Conservation (phyloP, 2,797 vertebrate species). For the Girardinus metallicus region DNA sequence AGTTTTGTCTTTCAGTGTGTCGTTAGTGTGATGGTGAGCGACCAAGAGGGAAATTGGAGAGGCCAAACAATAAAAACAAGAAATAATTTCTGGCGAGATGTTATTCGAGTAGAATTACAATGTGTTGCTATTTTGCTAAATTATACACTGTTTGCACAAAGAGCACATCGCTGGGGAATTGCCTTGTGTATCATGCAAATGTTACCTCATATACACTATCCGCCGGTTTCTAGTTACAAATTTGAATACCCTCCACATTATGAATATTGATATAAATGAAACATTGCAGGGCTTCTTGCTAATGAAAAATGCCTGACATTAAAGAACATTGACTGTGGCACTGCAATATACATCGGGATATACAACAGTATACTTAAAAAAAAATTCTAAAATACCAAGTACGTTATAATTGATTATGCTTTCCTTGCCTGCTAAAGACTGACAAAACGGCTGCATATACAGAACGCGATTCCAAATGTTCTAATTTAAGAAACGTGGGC, state of each 20-base stretch:
- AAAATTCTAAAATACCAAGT: neutral
- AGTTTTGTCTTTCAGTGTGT: slow-evolving; percentile 41
- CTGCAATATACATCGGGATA: neutral
- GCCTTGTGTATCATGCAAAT: slow-evolving; percentile 64
- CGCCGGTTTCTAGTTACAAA: slow-evolving; percentile 43
- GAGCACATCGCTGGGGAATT: slow-evolving; percentile 63
- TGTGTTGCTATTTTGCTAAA: slow-evolving; percentile 69
- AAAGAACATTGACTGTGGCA: neutral
- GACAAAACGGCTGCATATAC: neutral
- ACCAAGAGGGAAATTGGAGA: slow-evolving; percentile 75
- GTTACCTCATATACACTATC: slow-evolving; percentile 32
- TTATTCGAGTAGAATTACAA: slow-evolving; percentile 73
- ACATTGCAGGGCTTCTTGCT: slow-evolving; percentile 16
- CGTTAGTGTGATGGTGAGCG: slow-evolving; percentile 64
- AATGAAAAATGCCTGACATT: neutral
- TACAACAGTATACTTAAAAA: neutral
- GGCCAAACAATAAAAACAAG: slow-evolving; percentile 69
- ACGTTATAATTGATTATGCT: neutral
- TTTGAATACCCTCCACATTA: slow-evolving; percentile 31
- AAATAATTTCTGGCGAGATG: slow-evolving; percentile 64
- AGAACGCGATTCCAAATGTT: neutral
- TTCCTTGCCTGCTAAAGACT: slow-evolving; percentile 5
- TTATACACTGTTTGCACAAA: slow-evolving; percentile 69
- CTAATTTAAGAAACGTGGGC: fast-evolving
- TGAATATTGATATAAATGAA: slow-evolving; percentile 50